Base-by-base conservation (phyloP, 2,888 invertebrate genomes). In the Eretmocerus hayati region DNA sequence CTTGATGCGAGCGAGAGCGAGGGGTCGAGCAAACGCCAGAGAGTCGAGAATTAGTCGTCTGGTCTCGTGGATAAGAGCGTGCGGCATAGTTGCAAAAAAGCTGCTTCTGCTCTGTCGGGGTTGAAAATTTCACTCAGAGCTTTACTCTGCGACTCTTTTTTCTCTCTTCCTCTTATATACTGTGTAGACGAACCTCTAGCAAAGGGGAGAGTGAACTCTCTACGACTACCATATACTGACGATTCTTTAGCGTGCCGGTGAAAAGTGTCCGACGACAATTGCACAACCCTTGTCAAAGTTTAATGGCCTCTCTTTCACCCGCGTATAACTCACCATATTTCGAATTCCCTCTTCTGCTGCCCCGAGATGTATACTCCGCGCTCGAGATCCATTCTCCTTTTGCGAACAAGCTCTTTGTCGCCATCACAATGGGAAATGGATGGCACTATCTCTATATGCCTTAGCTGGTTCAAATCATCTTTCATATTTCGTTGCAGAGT, bases 71-170 rank as follows among this genome's bases (percentile, higher is more conserved):
- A 47, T 51, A 44, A 42, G 21, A 35, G 35, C 19, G 42, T 20
- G 9, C 30, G 22, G 36, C 11, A 26, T 26, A 26, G 26, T 19
- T 36, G 35, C 36, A 41, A 47, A 20, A 42, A 30, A 47, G 46
- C 43, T 47, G 5, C 36, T 18, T 38, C 15, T 13, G 13, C 30
- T 36, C 46, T 46, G 20, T 51, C 47, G 23, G 33, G 15, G n/a
- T n/a, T n/a, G 43, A 15, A 46, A 46, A 52, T 52, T 52, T 52
- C 48, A 52, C 48, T 48, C 47, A 48, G 40, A 32, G 31, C 48
- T 52, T 52, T 46, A 52, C 48, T 48, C 47, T 46, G 40, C 23
- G 31, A 5, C 36, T 42, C 46, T 43, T 48, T 46, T 42, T 42
- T n/a, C n/a, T n/a, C n/a, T n/a, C n/a, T n/a, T n/a, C n/a, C n/a